These are phyloP conservation scores for Xyrichtys novacula DNA, from an alignment of 2,797 vertebrate genomes.

Conservation along the genomic window DNA sequence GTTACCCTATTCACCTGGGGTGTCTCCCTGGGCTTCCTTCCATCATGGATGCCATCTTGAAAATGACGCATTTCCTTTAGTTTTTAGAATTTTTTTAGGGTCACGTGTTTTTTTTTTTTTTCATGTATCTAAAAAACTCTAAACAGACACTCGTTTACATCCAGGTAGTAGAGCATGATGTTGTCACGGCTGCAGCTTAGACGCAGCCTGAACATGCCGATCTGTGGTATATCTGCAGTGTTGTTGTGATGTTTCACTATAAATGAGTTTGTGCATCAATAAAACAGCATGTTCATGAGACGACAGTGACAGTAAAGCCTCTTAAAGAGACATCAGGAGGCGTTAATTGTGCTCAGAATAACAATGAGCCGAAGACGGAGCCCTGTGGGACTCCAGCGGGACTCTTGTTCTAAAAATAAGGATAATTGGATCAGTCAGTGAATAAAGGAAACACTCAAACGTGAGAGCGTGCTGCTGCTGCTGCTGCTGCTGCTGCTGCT, in stretches of 20 bases:
- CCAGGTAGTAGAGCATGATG: no score
- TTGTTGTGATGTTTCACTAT: background rate
- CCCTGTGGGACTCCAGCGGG: constrained; percentile 20
- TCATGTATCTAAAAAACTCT: no score
- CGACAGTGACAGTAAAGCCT: background rate
- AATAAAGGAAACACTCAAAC: constrained; percentile 12
- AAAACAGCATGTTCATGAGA: background rate
- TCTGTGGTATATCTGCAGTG: no score
- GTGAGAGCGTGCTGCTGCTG: background rate
- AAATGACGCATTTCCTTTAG: no score
- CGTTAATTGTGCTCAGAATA: constrained; percentile 28
- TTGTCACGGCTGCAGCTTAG: no score
- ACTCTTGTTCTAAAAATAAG: constrained; percentile 24
- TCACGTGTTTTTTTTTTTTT: no score
- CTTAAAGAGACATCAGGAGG: constrained; percentile 28
- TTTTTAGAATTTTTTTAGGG: no score
- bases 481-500: background rate
- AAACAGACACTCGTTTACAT: no score
- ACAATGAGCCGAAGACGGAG: constrained; percentile 22
- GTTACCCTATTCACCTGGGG: no score
- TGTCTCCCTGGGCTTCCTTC: no score
- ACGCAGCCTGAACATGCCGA: no score
- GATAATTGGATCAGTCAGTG: constrained; percentile 37
- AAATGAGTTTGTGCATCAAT: background rate
- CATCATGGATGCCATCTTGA: no score